These are phyloP conservation scores for Portevinia maculata DNA, from an alignment of 2,888 invertebrate species.

Conservation along the genomic window DNA sequence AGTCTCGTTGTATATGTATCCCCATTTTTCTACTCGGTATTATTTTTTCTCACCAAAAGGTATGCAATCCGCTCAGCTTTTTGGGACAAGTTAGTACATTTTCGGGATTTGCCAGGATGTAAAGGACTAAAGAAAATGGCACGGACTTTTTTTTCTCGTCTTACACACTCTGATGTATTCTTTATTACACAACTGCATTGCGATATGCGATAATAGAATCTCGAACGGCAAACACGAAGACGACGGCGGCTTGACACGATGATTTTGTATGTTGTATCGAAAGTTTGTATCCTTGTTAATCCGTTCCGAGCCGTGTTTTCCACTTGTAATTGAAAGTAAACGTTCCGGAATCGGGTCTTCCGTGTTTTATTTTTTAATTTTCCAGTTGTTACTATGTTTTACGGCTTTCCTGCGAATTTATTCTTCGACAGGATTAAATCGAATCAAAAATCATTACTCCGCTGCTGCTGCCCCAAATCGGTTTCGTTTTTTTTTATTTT, in stretches of 20 bases:
- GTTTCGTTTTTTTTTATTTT: slow-evolving; percentile 6
- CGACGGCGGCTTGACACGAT: slow-evolving; percentile 20
- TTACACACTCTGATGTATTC: slow-evolving; percentile 60
- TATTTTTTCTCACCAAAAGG: slow-evolving; percentile 72
- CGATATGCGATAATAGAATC: slow-evolving; percentile 46
- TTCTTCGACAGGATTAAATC: slow-evolving; percentile 34
- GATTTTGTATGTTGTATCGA: slow-evolving; percentile 16
- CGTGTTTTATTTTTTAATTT: background rate
- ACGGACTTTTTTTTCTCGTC: slow-evolving; percentile 68
- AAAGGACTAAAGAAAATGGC: slow-evolving; percentile 78
- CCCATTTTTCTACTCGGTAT: slow-evolving; percentile 29
- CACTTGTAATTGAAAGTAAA: slow-evolving; percentile 48
- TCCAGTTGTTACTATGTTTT: slow-evolving; percentile 6
- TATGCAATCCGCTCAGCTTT: slow-evolving; percentile 76
- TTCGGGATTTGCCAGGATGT: slow-evolving; percentile 83
- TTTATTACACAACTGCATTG: slow-evolving; percentile 64
- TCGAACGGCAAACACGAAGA: slow-evolving; percentile 4
- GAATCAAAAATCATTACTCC: slow-evolving; percentile 9
- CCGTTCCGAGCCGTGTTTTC: slow-evolving; percentile 25
- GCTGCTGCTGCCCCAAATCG: slow-evolving; percentile 1
- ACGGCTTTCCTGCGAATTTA: slow-evolving; percentile 26
- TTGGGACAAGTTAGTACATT: slow-evolving; percentile 83
- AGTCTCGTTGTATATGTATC: slow-evolving; percentile 13
- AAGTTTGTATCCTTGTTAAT: slow-evolving; percentile 23
- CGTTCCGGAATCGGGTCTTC: background rate